Base-by-base conservation (phyloP, 2,888 invertebrate species). In the Amiota minor region DNA sequence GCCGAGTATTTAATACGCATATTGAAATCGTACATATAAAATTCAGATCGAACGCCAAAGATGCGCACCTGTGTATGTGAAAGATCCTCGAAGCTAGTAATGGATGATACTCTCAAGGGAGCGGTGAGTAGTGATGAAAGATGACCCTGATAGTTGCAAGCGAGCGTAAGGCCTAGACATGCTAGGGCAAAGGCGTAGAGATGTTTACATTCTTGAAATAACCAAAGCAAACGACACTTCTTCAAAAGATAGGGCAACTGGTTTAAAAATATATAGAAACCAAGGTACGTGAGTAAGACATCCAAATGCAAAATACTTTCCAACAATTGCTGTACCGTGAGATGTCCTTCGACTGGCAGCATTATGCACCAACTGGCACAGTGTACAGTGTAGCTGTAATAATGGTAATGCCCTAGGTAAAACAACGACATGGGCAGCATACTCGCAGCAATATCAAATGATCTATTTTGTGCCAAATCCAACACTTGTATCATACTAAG, bases 1-100 rank as follows among this genome's bases (percentile, higher is more conserved):
- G 65, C 1, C 2, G 82, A 84, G 50, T 83, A 85, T 20, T 50
- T 74, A 50, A 82, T 82, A 1, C 79, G 77, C 49, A 82, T 79
- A 1, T 14, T 67, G 0, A 73, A 71, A 0, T 72, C 61, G 2
- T 76, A 16, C 1, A 0, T 8, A 45, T 79, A 69, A 12, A 82
- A 82, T 9, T 85, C 81, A 0, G 50, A n/a, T 0, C 72, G 68
- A 8, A 78, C 0, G 0, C 62, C 74, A 1, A 82, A 75, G 1
- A 82, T 78, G 11, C 71, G 80, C 18, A 79, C 14, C 10, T 73
- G 20, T 1, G 85, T 76, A 0, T 49, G 23, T 9, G 76, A 23
- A 4, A 82, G 53, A 3, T 72, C 77, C 9, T 80, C 79, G 18
- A 82, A 85, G 46, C 70, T 82, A 0, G 76, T 16, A 9, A 85